Evolutionary conservation across 2,113 vertebrate species (phyloP).

Genomic region (Pedionomus torquatus): DNA sequence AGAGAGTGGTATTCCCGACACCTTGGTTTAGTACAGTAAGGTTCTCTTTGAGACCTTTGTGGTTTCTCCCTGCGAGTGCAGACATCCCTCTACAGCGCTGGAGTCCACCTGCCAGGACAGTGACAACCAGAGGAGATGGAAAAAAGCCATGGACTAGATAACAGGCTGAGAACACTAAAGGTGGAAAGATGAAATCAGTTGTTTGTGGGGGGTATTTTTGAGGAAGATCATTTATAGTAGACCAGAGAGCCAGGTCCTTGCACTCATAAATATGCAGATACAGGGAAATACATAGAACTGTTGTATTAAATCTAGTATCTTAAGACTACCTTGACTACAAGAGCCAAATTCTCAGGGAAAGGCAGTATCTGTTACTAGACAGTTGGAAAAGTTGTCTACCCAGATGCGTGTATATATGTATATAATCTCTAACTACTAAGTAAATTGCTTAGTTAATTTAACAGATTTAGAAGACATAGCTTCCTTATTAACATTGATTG

Average conservation of each 20-base stretch:
- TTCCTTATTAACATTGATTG: not conserved
- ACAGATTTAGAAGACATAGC: not conserved
- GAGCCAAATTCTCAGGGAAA: not conserved
- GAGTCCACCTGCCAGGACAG: not conserved
- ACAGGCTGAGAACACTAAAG: not conserved
- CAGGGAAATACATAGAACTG: not conserved
- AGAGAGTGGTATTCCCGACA: not conserved
- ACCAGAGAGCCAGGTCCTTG: not conserved
- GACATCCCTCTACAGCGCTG: not conserved
- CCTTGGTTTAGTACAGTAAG: not conserved
- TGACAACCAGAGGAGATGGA: not conserved
- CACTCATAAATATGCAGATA: not conserved
- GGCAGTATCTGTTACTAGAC: not conserved
- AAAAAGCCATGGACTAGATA: not conserved
- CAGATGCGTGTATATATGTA: not conserved
- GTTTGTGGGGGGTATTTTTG: not conserved
- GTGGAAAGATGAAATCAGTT: not conserved
- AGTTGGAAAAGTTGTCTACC: not conserved
- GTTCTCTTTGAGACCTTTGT: not conserved
- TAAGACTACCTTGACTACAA: not conserved
- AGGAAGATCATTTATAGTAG: not conserved
- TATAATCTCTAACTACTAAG: not conserved
- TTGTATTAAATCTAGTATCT: not conserved
- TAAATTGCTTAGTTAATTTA: not conserved
- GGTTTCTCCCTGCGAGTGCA: not conserved